Evolutionary conservation across 2,113 vertebrate species (phyloP).

Genomic region (Notarius lentiginosus): DNA sequence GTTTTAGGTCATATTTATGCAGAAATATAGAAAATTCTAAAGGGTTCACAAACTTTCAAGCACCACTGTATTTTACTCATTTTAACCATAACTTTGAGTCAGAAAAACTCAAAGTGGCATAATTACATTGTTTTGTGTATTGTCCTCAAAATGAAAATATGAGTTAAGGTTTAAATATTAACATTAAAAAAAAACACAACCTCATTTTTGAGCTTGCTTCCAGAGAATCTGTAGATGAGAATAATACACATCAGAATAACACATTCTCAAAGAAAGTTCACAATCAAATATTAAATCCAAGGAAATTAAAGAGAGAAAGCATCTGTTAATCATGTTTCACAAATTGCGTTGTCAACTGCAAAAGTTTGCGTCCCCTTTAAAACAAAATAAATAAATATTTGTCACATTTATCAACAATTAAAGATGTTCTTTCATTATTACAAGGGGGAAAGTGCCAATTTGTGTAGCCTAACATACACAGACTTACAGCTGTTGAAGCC

Average conservation of each 20-base stretch:
- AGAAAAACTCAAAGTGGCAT: neutral
- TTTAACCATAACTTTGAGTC: neutral
- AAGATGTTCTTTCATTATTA: neutral
- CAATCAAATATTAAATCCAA: conserved; percentile 6
- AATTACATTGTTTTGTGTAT: neutral
- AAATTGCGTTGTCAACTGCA: neutral
- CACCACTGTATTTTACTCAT: neutral
- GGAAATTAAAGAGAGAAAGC: neutral
- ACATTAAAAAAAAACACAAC: conserved; percentile 65
- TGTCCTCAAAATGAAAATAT: neutral
- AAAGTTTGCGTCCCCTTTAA: neutral
- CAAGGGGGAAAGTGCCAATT: neutral
- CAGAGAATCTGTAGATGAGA: conserved; percentile 82
- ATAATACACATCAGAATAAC: conserved; percentile 39
- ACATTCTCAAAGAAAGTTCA: neutral
- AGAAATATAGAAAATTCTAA: no score
- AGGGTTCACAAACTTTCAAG: no score
- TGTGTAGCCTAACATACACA: neutral
- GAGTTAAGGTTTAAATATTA: neutral
- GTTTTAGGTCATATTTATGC: no score
- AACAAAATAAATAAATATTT: neutral
- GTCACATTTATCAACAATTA: neutral
- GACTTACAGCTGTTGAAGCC: neutral
- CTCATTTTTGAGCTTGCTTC: conserved; percentile 97
- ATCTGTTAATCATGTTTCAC: neutral